Conservation (phyloP, 2,888 invertebrate genomes). For the Calameuta filiformis region DNA sequence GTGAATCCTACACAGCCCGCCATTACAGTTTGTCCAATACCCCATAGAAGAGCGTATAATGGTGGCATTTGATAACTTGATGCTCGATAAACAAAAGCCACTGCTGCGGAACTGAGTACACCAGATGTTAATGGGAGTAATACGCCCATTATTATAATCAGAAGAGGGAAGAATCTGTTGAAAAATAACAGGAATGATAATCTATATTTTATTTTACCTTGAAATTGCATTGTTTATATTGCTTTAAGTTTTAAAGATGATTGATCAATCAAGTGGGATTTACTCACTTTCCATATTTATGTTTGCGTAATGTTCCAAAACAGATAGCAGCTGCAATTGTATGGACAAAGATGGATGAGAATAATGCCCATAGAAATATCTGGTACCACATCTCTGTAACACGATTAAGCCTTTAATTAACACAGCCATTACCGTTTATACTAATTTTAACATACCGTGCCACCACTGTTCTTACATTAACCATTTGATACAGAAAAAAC, state of each 20-base stretch:
- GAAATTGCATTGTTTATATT: not conserved
- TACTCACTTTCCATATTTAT: constrained; percentile 83
- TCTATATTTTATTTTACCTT: not conserved
- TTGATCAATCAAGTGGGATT: constrained; percentile 1
- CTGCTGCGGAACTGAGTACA: constrained; percentile 88
- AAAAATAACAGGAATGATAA: constrained; percentile 6
- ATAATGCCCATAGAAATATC: constrained; percentile 94
- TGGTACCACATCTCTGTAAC: constrained; percentile 96
- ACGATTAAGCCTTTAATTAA: not conserved
- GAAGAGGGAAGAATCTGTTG: constrained; percentile 86
- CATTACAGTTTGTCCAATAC: constrained; percentile 91
- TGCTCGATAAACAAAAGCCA: constrained; percentile 93
- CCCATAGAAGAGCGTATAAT: constrained; percentile 93
- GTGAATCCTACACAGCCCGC: constrained; percentile 93
- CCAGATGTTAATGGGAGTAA: constrained; percentile 90
- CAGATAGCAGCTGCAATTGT: constrained; percentile 91
- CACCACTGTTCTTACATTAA: not conserved
- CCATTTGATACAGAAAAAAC: not conserved
- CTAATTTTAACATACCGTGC: not conserved
- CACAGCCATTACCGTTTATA: not conserved
- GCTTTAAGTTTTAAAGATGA: not conserved
- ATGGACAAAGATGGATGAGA: constrained; percentile 94
- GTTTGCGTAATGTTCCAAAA: constrained; percentile 91
- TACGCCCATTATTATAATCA: constrained; percentile 90
- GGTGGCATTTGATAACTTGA: constrained; percentile 91